Conservation (phyloP, 2,113 vertebrate genomes). For the Nesogale talazaci region DNA sequence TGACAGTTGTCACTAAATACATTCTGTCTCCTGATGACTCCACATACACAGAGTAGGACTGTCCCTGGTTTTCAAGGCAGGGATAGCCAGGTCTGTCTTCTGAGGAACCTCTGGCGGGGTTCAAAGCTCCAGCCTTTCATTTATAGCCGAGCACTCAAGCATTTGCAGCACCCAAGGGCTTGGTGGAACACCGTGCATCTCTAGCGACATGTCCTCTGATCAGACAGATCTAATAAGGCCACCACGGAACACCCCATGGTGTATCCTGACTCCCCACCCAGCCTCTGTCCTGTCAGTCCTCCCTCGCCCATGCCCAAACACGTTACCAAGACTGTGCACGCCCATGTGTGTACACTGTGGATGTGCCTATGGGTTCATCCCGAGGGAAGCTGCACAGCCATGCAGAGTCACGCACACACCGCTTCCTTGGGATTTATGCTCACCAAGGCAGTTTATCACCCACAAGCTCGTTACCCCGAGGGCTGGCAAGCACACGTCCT, state of each 20-base stretch:
- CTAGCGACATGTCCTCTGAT: not conserved
- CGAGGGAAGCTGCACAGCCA: not conserved
- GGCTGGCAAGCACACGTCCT: not conserved
- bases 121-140: not conserved
- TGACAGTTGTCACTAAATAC: not conserved
- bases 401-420: not conserved
- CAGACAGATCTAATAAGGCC: not conserved
- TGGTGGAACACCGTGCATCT: not conserved
- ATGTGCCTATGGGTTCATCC: not conserved
- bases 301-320: not conserved
- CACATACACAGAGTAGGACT: not conserved
- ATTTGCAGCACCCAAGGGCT: not conserved
- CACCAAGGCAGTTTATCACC: not conserved
- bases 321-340: constrained; percentile 2
- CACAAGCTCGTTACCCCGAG: not conserved
- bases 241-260: not conserved
- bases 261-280: not conserved
- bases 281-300: not conserved
- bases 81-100: not conserved
- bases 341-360: not conserved
- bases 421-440: not conserved
- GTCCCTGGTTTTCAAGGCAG: not conserved
- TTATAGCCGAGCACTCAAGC: not conserved
- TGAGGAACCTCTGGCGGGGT: not conserved
- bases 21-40: not conserved